Evolutionary conservation across 1,140 invertebrate genomes (phyloP).

Genomic region (Cydia pomonella): DNA sequence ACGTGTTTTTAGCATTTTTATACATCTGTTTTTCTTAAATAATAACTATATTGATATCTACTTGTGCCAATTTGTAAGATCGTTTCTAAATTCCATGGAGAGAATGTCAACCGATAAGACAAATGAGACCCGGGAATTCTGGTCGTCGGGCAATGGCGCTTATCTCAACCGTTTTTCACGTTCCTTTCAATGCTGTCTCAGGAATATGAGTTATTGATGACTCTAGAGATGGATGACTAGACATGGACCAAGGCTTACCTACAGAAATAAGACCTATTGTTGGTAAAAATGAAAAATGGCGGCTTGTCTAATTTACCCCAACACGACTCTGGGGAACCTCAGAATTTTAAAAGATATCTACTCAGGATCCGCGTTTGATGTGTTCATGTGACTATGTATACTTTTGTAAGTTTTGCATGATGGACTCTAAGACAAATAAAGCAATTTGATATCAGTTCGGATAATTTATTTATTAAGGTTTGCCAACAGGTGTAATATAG

Average conservation of each 20-base stretch:
- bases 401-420: background rate
- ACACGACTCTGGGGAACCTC: too few relatives aligned
- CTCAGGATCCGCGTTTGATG: too few relatives aligned
- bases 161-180: background rate
- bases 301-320: too few relatives aligned
- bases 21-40: too few relatives aligned
- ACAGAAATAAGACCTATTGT: background rate
- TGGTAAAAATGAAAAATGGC: too few relatives aligned
- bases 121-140: background rate
- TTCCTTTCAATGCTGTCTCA: background rate
- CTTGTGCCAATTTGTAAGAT: too few relatives aligned
- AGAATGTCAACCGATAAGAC: background rate
- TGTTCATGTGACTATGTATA: too few relatives aligned
- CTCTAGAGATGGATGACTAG: background rate
- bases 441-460: background rate
- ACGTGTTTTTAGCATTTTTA: too few relatives aligned
- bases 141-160: background rate
- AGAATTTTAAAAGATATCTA: too few relatives aligned
- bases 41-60: too few relatives aligned
- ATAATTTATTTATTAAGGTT: too few relatives aligned
- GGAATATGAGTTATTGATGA: constrained; percentile 8
- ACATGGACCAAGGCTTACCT: background rate
- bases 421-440: background rate
- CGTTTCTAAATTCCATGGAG: background rate
- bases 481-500: too few relatives aligned